These are phyloP conservation scores for Entomobrya multifasciata DNA, from an alignment of 2,888 invertebrate species.

Conservation along the genomic window DNA sequence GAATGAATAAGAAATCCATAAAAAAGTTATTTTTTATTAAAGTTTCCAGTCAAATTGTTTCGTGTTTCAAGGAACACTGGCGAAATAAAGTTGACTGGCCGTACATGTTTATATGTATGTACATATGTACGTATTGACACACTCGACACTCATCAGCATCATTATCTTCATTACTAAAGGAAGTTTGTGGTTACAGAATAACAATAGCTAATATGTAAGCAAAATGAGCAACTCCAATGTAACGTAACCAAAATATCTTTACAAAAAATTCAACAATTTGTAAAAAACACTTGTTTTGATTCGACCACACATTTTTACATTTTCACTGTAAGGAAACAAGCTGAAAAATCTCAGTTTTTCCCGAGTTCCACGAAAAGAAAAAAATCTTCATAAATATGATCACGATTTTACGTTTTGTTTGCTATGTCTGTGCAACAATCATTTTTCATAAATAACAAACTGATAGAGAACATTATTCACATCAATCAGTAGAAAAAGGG, in stretches of 20 bases:
- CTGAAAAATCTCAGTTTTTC: not conserved
- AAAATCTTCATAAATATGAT: slow-evolving; percentile 38
- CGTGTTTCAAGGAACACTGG: not conserved
- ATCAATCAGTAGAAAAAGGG: not conserved
- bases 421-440: slow-evolving; percentile 50
- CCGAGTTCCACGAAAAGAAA: slow-evolving; percentile 17
- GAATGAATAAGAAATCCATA: too few species aligned
- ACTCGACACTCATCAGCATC: slow-evolving; percentile 15
- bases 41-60: too few species aligned
- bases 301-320: slow-evolving; percentile 48
- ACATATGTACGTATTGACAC: slow-evolving; percentile 51
- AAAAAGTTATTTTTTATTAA: too few species aligned
- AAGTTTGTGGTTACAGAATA: slow-evolving; percentile 12
- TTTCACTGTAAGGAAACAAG: not conserved
- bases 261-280: not conserved
- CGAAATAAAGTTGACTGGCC: not conserved
- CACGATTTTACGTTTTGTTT: slow-evolving; percentile 61
- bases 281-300: not conserved
- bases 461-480: slow-evolving; percentile 18
- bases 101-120: too few species aligned
- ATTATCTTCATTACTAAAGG: slow-evolving; percentile 72
- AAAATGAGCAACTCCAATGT: not conserved
- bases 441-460: slow-evolving; percentile 58
- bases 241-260: not conserved
- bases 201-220: too few species aligned